Evolutionary conservation across 2,113 vertebrate genomes (phyloP).

Genomic region (Cervus canadensis): DNA sequence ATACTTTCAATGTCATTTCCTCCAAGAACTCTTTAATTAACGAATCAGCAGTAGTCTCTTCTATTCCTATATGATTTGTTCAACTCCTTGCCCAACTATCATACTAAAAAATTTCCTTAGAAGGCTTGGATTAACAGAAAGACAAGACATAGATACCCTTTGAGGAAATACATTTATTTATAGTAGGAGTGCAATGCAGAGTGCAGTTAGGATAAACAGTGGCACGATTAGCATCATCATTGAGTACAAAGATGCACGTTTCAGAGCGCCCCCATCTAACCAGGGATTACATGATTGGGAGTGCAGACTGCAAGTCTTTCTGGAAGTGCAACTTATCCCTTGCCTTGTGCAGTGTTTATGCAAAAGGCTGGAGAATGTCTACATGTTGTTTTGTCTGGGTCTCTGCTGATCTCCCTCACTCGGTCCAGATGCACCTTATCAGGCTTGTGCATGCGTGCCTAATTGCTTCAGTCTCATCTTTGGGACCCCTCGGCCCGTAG

Average conservation of each 20-base stretch:
- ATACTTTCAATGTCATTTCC: not conserved
- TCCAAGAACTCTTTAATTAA: not conserved
- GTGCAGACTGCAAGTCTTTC: not conserved
- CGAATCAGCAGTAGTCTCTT: not conserved
- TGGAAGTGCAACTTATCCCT: not conserved
- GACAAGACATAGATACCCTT: not conserved
- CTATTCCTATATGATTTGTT: not conserved
- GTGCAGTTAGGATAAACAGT: not conserved
- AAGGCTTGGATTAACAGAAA: not conserved
- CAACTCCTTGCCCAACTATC: not conserved
- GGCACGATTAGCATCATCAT: not conserved
- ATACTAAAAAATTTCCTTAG: not conserved
- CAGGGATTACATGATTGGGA: not conserved
- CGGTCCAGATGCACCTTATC: not conserved
- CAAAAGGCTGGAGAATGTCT: not conserved
- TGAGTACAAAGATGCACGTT: not conserved
- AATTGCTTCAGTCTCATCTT: not conserved
- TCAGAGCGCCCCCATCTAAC: not conserved
- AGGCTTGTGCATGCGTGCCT: not conserved
- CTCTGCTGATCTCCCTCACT: not conserved
- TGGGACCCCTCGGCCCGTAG: fast-evolving
- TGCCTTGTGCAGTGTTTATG: not conserved
- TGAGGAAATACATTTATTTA: not conserved
- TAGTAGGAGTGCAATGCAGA: not conserved
- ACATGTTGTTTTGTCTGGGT: not conserved